phyloP scores from a whole-genome alignment of 2,113 vertebrate genomes.

The Psophia crepitans region DNA sequence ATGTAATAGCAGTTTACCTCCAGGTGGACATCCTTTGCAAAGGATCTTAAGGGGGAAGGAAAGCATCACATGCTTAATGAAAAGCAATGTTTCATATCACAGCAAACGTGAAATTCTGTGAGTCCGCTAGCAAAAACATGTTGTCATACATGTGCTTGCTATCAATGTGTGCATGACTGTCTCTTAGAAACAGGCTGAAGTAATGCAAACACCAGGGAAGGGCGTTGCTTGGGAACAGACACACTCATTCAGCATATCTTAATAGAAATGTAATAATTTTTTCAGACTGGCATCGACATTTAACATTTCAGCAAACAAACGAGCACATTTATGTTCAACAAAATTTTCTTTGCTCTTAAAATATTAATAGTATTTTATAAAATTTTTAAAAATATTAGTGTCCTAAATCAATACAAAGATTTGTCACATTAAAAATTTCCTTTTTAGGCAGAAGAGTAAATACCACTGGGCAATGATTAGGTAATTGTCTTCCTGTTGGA shows the following conservation, averaged over 20 bases:
- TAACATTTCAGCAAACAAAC: constrained; percentile 1
- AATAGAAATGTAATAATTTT: constrained; percentile 14
- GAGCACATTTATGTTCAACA: background rate
- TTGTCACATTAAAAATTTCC: background rate
- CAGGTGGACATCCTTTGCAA: background rate
- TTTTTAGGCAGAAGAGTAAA: background rate
- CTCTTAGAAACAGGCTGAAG: constrained; percentile 60
- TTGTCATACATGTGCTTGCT: constrained; percentile 55
- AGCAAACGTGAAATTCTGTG: background rate
- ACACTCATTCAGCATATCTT: constrained; percentile 34
- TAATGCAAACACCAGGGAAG: constrained; percentile 42
- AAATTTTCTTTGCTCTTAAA: background rate
- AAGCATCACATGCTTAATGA: background rate
- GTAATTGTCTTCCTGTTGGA: background rate
- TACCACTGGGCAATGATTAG: background rate
- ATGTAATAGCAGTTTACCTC: background rate
- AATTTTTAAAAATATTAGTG: background rate
- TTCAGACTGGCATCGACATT: background rate
- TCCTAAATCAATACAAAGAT: background rate
- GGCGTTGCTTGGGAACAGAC: constrained; percentile 69
- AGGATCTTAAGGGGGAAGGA: background rate
- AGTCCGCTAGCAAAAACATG: constrained; percentile 31
- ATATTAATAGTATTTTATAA: background rate
- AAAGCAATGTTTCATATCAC: background rate
- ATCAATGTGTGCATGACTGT: constrained; percentile 19